These are phyloP conservation scores for Polydrusus tereticollis DNA, from an alignment of 2,888 invertebrate genomes.

Conservation along the genomic window DNA sequence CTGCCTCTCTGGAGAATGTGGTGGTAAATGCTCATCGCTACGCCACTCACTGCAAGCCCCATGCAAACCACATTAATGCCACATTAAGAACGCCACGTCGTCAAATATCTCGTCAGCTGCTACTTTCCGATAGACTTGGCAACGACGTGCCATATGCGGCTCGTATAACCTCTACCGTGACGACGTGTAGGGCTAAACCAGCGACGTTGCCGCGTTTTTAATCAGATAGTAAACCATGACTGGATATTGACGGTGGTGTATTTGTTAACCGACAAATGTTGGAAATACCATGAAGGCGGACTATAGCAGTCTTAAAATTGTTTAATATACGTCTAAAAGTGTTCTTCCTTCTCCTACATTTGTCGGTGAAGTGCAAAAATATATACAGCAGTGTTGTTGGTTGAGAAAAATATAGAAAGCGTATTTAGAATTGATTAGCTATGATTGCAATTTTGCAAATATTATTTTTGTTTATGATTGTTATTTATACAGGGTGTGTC, in stretches of 20 bases:
- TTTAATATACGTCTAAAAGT: no score
- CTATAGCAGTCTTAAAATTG: not conserved
- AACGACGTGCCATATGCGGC: not conserved
- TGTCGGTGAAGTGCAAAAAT: not conserved
- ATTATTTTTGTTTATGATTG: not conserved
- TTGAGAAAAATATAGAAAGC: not conserved
- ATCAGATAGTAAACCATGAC: not conserved
- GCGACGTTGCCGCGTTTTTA: not conserved
- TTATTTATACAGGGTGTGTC: not conserved
- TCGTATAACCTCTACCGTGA: not conserved
- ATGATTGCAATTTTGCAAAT: not conserved
- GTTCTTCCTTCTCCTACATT: not conserved
- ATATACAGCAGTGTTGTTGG: slow-evolving; percentile 1
- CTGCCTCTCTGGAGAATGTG: slow-evolving; percentile 56
- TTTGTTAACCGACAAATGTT: not conserved
- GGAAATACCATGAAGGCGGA: not conserved
- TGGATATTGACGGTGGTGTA: not conserved
- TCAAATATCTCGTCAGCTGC: not conserved
- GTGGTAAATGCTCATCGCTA: slow-evolving; percentile 59
- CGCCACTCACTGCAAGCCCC: slow-evolving; percentile 61
- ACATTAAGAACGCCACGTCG: slow-evolving; percentile 42
- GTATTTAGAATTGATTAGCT: not conserved
- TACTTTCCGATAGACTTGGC: not conserved
- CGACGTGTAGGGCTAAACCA: not conserved
- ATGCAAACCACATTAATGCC: slow-evolving; percentile 55